Base-by-base conservation (phyloP, 1,140 invertebrate species). In the Ostrea edulis region DNA sequence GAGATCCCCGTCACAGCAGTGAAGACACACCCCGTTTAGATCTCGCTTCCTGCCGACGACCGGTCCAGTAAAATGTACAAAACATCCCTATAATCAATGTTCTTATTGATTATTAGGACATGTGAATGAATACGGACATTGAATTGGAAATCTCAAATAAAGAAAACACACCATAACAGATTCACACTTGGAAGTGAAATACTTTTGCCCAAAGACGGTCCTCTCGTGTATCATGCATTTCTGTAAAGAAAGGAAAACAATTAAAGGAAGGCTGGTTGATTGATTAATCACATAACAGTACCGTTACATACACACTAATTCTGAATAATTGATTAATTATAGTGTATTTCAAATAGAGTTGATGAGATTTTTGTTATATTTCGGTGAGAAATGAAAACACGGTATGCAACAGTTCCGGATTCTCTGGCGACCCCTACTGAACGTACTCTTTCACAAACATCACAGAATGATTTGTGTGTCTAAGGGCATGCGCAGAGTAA, bases 111-210 rank as follows among this genome's bases (percentile, higher is more conserved):
- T 17, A 20, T 62, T 62, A 17, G 17, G n/a, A 20, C 20, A 62
- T 5, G 0, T 0, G 7, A 7, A 17, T 7, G 20, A 62, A 62
- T 0, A 7, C 2, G 5, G 17, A 7, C 14, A 20, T 3, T 62
- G 17, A 62, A 5, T 8, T 17, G 7, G 55, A 17, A 20, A 20
- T 7, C 8, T 62, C 20, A 0, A 62, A 20, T 20, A 17, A 11
- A 71, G 25, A 35, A 14, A 77, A 14, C 68, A 29, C 35, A 77
- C 68, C 68, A 77, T 77, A 14, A 77, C 12, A 11, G 68, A 77
- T 77, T 77, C 68, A 35, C 68, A 77, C 35, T 77, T 77, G 68
- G 68, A 77, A 8, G 68, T 77, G 22, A 77, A 77, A 77, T 77
- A 77, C 25, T 14, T 77, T 29, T 77, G 22, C 35, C 68, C 68